Evolutionary conservation across 2,888 invertebrate species (phyloP).

Genomic region (Rhingia rostrata): DNA sequence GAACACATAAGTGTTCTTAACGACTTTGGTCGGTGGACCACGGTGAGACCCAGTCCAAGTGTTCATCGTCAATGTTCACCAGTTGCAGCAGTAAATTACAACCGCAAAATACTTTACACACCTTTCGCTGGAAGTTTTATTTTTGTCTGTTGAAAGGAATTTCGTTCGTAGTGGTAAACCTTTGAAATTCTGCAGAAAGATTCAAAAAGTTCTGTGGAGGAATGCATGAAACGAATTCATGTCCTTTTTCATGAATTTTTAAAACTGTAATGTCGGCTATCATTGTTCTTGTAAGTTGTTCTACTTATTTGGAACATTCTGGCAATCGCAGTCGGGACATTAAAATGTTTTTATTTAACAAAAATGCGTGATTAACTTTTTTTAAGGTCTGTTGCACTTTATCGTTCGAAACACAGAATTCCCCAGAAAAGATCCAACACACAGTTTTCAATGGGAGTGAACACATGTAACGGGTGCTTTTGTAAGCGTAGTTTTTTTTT

Average conservation of each 20-base stretch:
- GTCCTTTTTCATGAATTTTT: constrained; percentile 1
- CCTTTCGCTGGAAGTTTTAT: constrained; percentile 7
- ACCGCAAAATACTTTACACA: constrained; percentile 42
- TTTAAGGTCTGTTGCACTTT: no score
- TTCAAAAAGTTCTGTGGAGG: constrained; percentile 22
- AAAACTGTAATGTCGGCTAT: constrained; percentile 1
- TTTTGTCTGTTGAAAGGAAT: constrained; percentile 9
- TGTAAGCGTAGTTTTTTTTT: no score
- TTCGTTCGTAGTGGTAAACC: constrained; percentile 9
- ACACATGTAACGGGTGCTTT: no score
- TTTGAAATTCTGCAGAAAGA: constrained; percentile 37
- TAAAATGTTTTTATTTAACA: no score
- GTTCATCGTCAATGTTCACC: constrained; percentile 31
- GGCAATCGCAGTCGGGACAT: no score
- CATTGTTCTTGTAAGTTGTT: not conserved
- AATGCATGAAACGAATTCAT: constrained; percentile 20
- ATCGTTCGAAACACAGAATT: no score
- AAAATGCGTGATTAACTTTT: no score
- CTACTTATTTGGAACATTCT: no score
- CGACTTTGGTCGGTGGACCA: constrained; percentile 30
- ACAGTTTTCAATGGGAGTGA: no score
- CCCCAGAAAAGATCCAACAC: no score
- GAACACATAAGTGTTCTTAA: constrained; percentile 47
- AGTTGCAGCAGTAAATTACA: constrained; percentile 35
- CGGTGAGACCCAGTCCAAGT: constrained; percentile 12